These are phyloP conservation scores for Platynereis dumerilii DNA, from an alignment of 2,888 invertebrate species.

Conservation along the genomic window DNA sequence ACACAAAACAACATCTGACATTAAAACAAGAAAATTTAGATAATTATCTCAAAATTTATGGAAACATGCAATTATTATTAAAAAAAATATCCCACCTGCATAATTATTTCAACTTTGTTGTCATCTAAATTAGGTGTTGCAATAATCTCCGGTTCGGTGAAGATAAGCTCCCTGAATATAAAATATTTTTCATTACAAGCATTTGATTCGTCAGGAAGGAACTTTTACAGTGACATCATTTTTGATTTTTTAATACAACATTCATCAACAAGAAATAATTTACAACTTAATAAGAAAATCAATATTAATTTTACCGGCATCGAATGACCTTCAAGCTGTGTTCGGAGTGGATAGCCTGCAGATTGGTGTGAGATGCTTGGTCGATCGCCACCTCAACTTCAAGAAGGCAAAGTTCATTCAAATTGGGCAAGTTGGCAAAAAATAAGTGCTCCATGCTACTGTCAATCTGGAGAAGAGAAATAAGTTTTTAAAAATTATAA, in stretches of 20 bases:
- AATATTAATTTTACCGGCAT: no score
- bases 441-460: not conserved
- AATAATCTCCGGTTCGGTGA: conserved; percentile 54
- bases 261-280: no score
- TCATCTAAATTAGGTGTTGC: conserved; percentile 48
- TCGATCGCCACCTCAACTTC: not conserved
- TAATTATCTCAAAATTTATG: no score
- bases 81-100: conserved; percentile 42
- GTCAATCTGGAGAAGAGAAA: not conserved
- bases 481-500: not conserved
- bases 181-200: not conserved
- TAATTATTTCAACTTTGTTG: conserved; percentile 46
- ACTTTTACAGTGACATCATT: conserved; percentile 1
- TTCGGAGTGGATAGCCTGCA: not conserved
- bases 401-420: not conserved
- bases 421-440: not conserved
- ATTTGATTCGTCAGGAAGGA: not conserved
- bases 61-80: no score
- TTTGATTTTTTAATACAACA: not conserved
- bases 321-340: not conserved
- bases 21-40: no score
- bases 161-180: conserved; percentile 52
- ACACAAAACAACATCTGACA: no score
- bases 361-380: not conserved
- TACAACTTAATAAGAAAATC: no score